Base-by-base conservation (phyloP, 1,140 invertebrate species). In the Caenorhabditis remanei region DNA sequence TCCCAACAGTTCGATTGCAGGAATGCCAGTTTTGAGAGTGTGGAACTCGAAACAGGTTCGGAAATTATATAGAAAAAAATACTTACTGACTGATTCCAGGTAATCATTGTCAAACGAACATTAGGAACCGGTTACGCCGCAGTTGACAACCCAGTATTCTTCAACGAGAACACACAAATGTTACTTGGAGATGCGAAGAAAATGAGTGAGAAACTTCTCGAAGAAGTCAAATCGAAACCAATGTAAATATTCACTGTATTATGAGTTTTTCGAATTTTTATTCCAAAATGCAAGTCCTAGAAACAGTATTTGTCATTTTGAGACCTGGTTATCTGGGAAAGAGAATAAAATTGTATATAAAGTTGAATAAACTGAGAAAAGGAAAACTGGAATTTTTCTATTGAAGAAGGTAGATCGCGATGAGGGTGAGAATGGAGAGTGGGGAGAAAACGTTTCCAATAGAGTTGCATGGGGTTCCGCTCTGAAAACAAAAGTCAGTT, bases 101-200 rank as follows among this genome's bases (percentile, higher is more conserved):
- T 96, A 7, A 95, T 97, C 84, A 96, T 97, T 0, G 96, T 97
- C 96, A 97, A 97, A 93, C 94, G 96, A 91, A 96, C 96, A 0
- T 94, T 97, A 87, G 96, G 96, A 86, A 96, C 96, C 4, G 96
- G 96, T 5, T 95, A 95, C 91, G 95, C 95, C n/a, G 96, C 96
- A 5, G 96, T 97, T 1, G 96, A 97, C 93, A 97, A 97, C 93
- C 96, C 96, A 13, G 95, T 97, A 85, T 97, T 97, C 94, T 97
- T 96, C 94, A 96, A 96, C 91, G 94, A 95, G 32, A 97, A 97
- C 93, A 96, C 96, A 0, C 94, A 95, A 83, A 97, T 97, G 96
- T 94, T 97, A 91, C 93, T 97, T 4, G 96, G 96, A 43, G 96
- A 97, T 93, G 96, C 96, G 61, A 97, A 97, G 94, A 96, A 96